Conservation (phyloP, 2,888 invertebrate genomes). For the Drosophila prostipennis region DNA sequence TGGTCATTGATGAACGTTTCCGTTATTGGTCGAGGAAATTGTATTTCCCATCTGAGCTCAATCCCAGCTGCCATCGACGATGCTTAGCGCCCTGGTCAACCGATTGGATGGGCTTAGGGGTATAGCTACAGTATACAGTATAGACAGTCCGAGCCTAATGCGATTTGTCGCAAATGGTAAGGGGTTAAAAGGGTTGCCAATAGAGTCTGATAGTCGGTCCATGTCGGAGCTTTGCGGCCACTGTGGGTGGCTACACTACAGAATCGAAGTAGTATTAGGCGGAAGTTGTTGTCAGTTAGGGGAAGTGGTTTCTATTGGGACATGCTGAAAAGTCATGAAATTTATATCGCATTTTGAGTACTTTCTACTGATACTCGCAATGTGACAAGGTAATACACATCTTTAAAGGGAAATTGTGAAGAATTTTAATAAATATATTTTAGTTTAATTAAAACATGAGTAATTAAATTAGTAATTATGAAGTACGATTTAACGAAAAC, state of each 20-base stretch:
- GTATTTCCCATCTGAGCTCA: slow-evolving; percentile 41
- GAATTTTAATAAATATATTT: too few species aligned
- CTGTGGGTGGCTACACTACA: slow-evolving; percentile 9
- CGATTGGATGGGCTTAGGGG: slow-evolving; percentile 27
- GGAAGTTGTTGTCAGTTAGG: slow-evolving; percentile 3
- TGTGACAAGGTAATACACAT: background rate
- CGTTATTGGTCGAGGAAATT: slow-evolving; percentile 56
- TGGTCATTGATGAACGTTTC: slow-evolving; percentile 68
- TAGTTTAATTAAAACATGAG: too few species aligned
- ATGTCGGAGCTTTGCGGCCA: slow-evolving; percentile 16
- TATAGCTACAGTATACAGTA: background rate
- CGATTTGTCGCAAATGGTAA: slow-evolving; percentile 40
- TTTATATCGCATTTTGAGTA: background rate
- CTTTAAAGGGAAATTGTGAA: background rate
- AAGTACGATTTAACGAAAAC: too few species aligned
- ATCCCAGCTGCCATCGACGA: slow-evolving; percentile 31
- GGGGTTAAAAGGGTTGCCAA: slow-evolving; percentile 22
- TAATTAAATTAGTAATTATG: too few species aligned
- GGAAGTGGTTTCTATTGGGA: slow-evolving; percentile 26
- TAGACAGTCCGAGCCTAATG: slow-evolving; percentile 30
- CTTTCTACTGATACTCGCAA: background rate
- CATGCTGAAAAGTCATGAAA: slow-evolving; percentile 6
- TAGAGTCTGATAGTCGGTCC: slow-evolving; percentile 7
- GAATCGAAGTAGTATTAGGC: slow-evolving; percentile 18
- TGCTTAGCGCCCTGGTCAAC: slow-evolving; percentile 38